A percentile compares a stretch with the other conserved stretches of the same genome.
Conservation (phyloP, 2,888 invertebrate genomes). For the Rhodophaea formosa region DNA sequence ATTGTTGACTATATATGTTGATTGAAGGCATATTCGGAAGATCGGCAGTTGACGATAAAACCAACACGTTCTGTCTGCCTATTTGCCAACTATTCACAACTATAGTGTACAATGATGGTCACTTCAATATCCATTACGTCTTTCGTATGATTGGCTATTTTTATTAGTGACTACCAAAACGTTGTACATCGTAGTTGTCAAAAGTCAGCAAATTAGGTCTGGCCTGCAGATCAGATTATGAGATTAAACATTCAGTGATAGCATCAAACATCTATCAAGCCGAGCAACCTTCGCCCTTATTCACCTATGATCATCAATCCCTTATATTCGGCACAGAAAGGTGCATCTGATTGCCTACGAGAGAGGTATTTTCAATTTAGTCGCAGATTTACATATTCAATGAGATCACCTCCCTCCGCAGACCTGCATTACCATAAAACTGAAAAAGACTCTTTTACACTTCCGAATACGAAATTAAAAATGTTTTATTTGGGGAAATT, state of each 20-base stretch:
- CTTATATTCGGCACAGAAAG: slow-evolving; percentile 9
- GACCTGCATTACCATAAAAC: slow-evolving; percentile 53
- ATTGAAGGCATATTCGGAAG: too few species aligned
- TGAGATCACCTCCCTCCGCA: slow-evolving; percentile 43
- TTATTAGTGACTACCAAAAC: too few species aligned
- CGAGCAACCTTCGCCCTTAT: neutral
- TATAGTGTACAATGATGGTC: too few species aligned
- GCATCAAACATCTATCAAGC: neutral
- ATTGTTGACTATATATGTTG: too few species aligned
- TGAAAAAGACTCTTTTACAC: slow-evolving; percentile 26
- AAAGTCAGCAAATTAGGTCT: too few species aligned
- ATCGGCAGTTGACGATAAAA: too few species aligned
- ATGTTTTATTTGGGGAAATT: slow-evolving; percentile 6
- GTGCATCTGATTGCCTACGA: slow-evolving; percentile 42
- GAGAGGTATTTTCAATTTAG: slow-evolving; percentile 67
- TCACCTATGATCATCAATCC: slow-evolving; percentile 4
- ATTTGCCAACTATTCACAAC: too few species aligned
- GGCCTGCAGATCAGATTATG: neutral
- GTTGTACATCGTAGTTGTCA: too few species aligned
- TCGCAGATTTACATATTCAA: slow-evolving; percentile 68
- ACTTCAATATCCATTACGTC: too few species aligned
- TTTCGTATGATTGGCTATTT: too few species aligned
- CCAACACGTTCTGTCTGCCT: too few species aligned
- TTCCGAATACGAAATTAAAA: slow-evolving; percentile 15
- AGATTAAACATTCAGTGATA: neutral